Evolutionary conservation across 2,888 invertebrate species (phyloP), one percentile per base, ranked within the genome.

Genomic region (Caenorhabditis afra): DNA sequence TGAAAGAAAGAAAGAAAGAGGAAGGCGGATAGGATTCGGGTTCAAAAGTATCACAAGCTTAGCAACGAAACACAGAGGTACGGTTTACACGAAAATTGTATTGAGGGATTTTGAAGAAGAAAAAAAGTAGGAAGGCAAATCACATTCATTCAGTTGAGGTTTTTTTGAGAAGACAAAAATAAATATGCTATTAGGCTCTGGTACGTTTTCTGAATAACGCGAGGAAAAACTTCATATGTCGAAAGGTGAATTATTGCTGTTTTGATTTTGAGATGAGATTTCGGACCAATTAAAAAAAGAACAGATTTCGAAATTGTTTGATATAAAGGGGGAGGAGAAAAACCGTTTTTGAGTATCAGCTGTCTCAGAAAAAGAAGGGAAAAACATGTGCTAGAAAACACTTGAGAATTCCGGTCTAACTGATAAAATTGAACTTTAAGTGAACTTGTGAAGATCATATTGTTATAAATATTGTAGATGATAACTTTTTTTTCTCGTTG

Each of bases 281-380:
- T 59, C 10, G 14, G n/a, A 47, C 45, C 59, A 47, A 47, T 45
- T 14, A 58, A 22, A 12, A 58, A 23, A n/a, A 58, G 22, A 22
- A 22, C 4, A 58, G n/a, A 53, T 62, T 23, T 52, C 8, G 7
- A 52, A 52, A 64, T 50, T 23, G 16, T 16, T 18, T 64, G 64
- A 64, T 62, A 62, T 62, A 12, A 7, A 23, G 44, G 11, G 20
- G 44, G 20, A 23, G 52, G 29, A 52, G 14, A 12, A 11, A 18
- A 71, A 64, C 58, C 64, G 73, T 64, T 49, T 49, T 73, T 65
- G 73, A 73, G 73, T 64, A 73, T 73, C 73, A 73, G 62, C 23
- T 39, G 16, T 23, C 16, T 22, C 20, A 49, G 22, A 39, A 23
- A 20, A n/a, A 11, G 39, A 20, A 37, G 23, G 39, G n/a, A 44